Base-by-base conservation (phyloP, 2,888 invertebrate genomes). In the Eudasyphora cyanicolor region DNA sequence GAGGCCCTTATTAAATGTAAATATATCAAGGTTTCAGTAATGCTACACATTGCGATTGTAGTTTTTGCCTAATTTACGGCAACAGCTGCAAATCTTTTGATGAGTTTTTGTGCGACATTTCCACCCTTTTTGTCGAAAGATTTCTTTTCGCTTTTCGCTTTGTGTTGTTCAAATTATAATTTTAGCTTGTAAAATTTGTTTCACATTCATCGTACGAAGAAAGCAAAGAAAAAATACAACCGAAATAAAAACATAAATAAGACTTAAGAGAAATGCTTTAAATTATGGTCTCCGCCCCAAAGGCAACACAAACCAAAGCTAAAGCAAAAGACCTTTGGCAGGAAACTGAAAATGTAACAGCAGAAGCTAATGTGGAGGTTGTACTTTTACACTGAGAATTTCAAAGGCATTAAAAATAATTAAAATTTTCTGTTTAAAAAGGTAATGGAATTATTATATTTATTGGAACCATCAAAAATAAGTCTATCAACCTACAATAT, bases 31-130 rank as follows among this genome's bases (percentile, higher is more conserved):
- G 8, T 3, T 54, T 24, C 57, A 1, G 27, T 27, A n/a, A n/a
- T 19, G 21, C 14, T 57, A 19, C 27, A 57, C 14, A 10, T 29
- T 24, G 24, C 14, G 3, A 1, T 57, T 42, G 42, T 70, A n/a
- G 27, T 2, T 67, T n/a, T 21, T 29, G n/a, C 21, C 14, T 84
- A 70, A 85, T 75, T 76, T 76, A 67, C 80, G 74, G 19, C 35
- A 81, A 79, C 84, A 85, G 82, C 85, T 85, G 84, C 79, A 70
- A 64, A 62, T 76, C 70, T 42, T 32, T 19, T 60, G 38, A 1
- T 38, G 38, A 12, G 32, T 49, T 14, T 32, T 21, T 64, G 12
- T 69, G 12, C 17, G 67, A 51, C 24, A 64, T 17, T 38, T 64
- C 64, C 38, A 35, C 38, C 51, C 29, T 21, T 17, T 67, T 62